Evolutionary conservation across 2,113 vertebrate genomes (phyloP), one percentile per base, ranked within the genome.

Genomic region (Pelobates fuscus): DNA sequence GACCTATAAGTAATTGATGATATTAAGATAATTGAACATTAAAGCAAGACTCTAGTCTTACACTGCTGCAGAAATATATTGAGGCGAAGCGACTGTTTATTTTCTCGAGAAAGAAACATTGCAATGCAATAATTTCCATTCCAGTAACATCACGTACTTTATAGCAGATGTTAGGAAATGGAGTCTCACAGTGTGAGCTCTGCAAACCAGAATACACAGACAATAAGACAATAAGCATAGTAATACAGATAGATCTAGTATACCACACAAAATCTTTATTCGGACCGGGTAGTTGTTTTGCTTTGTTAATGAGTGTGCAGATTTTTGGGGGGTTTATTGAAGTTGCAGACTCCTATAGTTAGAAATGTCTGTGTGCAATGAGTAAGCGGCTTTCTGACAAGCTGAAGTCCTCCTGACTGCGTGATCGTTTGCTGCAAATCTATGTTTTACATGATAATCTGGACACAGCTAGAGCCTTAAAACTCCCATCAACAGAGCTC

Each of bases 151-250:
- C 65, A 46, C 55, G 30, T 49, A 32, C 44, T 77, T 68, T 67
- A 77, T 43, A 68, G 65, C 73, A 77, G 64, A 68, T 77, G 73
- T 77, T 77, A 27, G 37, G 64, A 57, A 68, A 77, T 77, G 55
- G 41, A 68, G 41, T 29, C 20, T 29, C 44, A 68, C 73, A 77
- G 73, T 66, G 21, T 68, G 73, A 77, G 73, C 37, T 37, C 65
- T 68, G 65, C 8, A 49, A 67, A 30, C 24, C 41, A 60, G 58
- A 59, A 66, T 61, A 61, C 57, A 77, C 67, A 76, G 37, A 68
- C 57, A 67, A 67, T 75, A 12, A 23, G 37, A 74, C 52, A 23
- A n/a, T 65, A 18, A 15, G 20, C 5, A n/a, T n/a, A n/a, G n/a
- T n/a, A n/a, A n/a, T 58, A 25, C 23, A 23, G 21, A 58, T n/a